These are phyloP conservation scores for Cyrtonyx montezumae DNA, from an alignment of 2,113 vertebrate species.

Conservation along the genomic window DNA sequence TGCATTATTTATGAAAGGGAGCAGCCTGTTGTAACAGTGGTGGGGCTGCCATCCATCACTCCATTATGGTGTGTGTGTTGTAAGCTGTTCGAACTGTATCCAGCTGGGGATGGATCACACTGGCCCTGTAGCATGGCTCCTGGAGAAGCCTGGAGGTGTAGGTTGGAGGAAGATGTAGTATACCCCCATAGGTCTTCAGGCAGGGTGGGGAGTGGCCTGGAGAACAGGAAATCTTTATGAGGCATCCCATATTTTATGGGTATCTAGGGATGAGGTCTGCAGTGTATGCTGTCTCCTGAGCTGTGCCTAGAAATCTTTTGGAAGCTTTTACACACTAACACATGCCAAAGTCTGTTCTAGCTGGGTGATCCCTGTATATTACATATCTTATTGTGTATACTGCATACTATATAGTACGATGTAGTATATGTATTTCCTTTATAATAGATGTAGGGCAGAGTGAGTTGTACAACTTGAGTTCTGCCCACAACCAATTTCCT, in stretches of 20 bases:
- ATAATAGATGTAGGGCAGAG: neutral
- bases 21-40: neutral
- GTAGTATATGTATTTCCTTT: neutral
- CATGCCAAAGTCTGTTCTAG: neutral
- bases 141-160: neutral
- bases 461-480: neutral
- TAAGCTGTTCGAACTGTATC: neutral
- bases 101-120: neutral
- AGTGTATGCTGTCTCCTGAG: neutral
- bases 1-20: neutral
- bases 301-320: neutral
- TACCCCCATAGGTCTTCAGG: neutral
- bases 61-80: neutral
- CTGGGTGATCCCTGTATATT: neutral
- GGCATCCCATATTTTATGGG: neutral
- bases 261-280: no score
- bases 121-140: rapidly evolving
- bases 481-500: neutral
- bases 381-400: neutral
- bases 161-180: neutral
- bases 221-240: neutral
- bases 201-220: neutral
- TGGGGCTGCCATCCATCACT: neutral
- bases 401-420: neutral
- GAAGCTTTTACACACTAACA: neutral